phyloP scores from a whole-genome alignment of 2,888 invertebrate genomes.

The Electrophaes corylata region DNA sequence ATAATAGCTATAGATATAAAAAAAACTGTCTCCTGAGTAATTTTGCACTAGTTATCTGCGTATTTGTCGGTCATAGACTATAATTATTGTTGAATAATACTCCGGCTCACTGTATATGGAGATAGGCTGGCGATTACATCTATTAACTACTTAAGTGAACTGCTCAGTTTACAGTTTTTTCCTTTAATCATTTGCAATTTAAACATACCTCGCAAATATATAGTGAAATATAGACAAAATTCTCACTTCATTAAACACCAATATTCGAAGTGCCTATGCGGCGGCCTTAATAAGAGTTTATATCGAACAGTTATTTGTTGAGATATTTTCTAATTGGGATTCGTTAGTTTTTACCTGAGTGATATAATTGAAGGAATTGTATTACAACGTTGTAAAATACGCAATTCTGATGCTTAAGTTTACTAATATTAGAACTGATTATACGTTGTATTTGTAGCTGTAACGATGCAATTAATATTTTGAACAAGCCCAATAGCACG shows the following conservation, averaged over 20 bases:
- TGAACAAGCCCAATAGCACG: slow-evolving; percentile 1
- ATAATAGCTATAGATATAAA: neutral
- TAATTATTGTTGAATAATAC: slow-evolving; percentile 51
- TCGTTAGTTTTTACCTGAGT: slow-evolving; percentile 28
- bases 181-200: slow-evolving; percentile 52
- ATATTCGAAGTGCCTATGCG: slow-evolving; percentile 15
- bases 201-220: slow-evolving; percentile 47
- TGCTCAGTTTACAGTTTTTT: slow-evolving; percentile 53
- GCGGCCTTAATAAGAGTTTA: slow-evolving; percentile 12
- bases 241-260: slow-evolving; percentile 42
- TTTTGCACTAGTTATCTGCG: slow-evolving; percentile 29
- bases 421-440: neutral
- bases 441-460: neutral
- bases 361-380: slow-evolving; percentile 13
- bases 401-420: neutral
- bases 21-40: slow-evolving; percentile 6
- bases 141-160: slow-evolving; percentile 59
- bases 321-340: slow-evolving; percentile 30
- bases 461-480: slow-evolving; percentile 17
- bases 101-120: slow-evolving; percentile 45
- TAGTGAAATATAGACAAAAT: slow-evolving; percentile 37
- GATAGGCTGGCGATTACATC: slow-evolving; percentile 37
- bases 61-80: slow-evolving; percentile 26
- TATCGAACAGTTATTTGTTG: slow-evolving; percentile 9
- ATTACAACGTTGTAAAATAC: neutral